Percentiles rank a stretch among this genome's conserved stretches.
Conservation (phyloP, 2,888 invertebrate species). For the Parnassius glacialis region DNA sequence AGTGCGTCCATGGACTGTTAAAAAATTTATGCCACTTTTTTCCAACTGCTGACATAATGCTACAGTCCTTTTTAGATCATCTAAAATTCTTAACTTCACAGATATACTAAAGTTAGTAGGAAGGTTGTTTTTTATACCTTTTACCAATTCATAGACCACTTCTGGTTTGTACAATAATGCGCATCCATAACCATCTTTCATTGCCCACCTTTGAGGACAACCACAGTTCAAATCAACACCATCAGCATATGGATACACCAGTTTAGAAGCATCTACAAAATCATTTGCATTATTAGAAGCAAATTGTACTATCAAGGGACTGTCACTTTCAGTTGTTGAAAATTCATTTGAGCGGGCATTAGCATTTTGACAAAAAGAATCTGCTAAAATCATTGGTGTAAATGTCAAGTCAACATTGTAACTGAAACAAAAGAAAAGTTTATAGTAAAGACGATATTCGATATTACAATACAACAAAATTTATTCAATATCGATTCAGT, state of each 20-base stretch:
- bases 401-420: conserved; percentile 95
- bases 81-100: conserved; percentile 92
- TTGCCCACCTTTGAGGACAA: conserved; percentile 98
- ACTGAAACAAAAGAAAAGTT: conserved; percentile 55
- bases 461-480: too few species aligned
- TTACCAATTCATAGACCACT: conserved; percentile 89
- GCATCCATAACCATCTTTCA: conserved; percentile 94
- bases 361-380: conserved; percentile 93
- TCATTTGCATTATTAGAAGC: conserved; percentile 92
- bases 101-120: conserved; percentile 91
- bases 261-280: conserved; percentile 91
- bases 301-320: conserved; percentile 96
- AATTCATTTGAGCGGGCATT: conserved; percentile 93
- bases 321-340: conserved; percentile 86
- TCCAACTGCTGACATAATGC: conserved; percentile 90
- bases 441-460: too few species aligned
- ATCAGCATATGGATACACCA: conserved; percentile 91
- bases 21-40: conserved; percentile 91
- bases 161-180: conserved; percentile 91
- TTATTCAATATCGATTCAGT: too few species aligned
- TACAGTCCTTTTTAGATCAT: conserved; percentile 86
- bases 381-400: conserved; percentile 98
- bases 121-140: conserved; percentile 86
- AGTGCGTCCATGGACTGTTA: conserved; percentile 96
- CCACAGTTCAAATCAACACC: conserved; percentile 99